Base-by-base conservation (phyloP, 2,113 vertebrate species). In the Pachyramphus minor region DNA sequence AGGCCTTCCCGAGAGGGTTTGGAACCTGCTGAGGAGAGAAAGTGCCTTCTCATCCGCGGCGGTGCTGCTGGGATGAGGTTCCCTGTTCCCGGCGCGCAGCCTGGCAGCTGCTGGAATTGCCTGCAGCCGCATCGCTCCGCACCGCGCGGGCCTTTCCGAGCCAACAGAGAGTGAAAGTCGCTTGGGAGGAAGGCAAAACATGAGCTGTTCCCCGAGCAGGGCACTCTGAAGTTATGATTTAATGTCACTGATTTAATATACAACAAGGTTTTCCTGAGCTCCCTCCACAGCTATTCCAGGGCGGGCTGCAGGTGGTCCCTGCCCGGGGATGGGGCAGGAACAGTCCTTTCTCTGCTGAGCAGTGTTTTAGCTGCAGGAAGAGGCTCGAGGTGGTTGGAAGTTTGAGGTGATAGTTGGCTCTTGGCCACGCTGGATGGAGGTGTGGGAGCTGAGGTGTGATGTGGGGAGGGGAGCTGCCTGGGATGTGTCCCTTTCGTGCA, bases 41-140 rank as follows among this genome's bases (percentile, higher is more conserved):
- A 95, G 62, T 94, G 96, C 94, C 85, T 95, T 89, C 93, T 96
- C 95, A 96, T 97, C 64, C 4, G 25, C 56, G 7, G 80, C 37
- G 2, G 35, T 28, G 78, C 86, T 23, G 88, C 92, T 75, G 63
- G 58, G 35, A 84, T 45, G 89, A 81, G 74, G 60, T 66, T 47
- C 24, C 28, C 59, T 87, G 30, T 84, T 91, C 56, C 94, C 71
- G 23, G 31, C 16, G 2, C 24, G 7, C 68, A 79, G 81, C 67
- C 87, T 84, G 95, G 78, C 89, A 88, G 87, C 72, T n/a, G 67
- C 74, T 5, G 76, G 82, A 84, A 76, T 39, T 72, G 49, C 79
- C 69, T 22, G 78, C 90, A 92, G 86, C 52, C 12, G 49, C 87
- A 71, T 58, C n/a, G 8, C 83, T 74, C 63, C 0, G 8, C 68